phyloP scores from a whole-genome alignment of 2,888 invertebrate genomes.

The Xanthorhoe designata region DNA sequence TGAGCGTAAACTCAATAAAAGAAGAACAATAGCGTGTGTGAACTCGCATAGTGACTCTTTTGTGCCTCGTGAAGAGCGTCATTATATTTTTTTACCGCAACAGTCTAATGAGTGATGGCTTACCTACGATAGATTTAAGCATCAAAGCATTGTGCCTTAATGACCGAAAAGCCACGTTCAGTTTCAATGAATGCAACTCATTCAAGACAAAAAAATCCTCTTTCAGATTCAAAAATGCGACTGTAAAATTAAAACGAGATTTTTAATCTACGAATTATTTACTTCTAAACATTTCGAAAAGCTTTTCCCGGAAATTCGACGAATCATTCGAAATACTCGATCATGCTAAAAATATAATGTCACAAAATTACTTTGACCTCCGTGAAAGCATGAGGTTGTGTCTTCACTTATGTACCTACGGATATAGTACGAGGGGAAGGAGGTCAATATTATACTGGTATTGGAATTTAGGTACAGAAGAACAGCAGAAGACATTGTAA shows the following conservation, averaged over 20 bases:
- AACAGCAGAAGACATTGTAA: not conserved
- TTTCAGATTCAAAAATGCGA: slow-evolving; percentile 16
- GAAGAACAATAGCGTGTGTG: slow-evolving; percentile 76
- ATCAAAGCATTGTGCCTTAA: slow-evolving; percentile 48
- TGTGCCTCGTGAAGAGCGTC: slow-evolving; percentile 65
- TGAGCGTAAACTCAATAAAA: slow-evolving; percentile 80
- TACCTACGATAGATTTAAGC: slow-evolving; percentile 40
- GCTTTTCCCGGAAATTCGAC: slow-evolving; percentile 55
- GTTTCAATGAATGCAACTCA: slow-evolving; percentile 21
- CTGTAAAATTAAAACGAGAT: slow-evolving; percentile 1
- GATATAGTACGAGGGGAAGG: slow-evolving; percentile 25
- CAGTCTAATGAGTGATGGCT: slow-evolving; percentile 73
- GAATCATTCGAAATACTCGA: slow-evolving; percentile 58
- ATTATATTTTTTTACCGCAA: slow-evolving; percentile 73
- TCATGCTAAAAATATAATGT: slow-evolving; percentile 50
- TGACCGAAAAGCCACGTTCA: slow-evolving; percentile 40
- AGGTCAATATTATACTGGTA: slow-evolving; percentile 55
- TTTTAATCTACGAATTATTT: slow-evolving; percentile 9
- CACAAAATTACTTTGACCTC: slow-evolving; percentile 45
- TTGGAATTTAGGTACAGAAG: slow-evolving; percentile 70
- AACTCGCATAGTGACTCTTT: slow-evolving; percentile 70
- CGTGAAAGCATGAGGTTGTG: slow-evolving; percentile 4
- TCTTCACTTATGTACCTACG: not conserved
- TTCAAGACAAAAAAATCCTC: slow-evolving; percentile 22
- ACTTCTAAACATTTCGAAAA: slow-evolving; percentile 48